A percentile compares a stretch with the other conserved stretches of the same genome.
These are phyloP conservation scores for Melitaea athalia DNA, from an alignment of 2,888 invertebrate genomes.

Conservation along the genomic window DNA sequence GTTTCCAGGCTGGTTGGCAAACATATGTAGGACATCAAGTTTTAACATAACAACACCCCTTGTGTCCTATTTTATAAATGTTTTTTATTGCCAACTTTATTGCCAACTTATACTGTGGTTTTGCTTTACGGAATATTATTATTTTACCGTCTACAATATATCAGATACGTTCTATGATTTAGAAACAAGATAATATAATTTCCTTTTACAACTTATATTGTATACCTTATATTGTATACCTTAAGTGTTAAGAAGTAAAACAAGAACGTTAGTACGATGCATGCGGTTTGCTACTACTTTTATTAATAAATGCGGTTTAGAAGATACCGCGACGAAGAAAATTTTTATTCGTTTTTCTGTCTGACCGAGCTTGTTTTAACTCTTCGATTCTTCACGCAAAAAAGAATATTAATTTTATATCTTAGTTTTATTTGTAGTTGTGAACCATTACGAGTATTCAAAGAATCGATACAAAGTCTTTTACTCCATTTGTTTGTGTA, in stretches of 20 bases:
- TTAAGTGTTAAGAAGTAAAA: neutral
- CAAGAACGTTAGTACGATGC: neutral
- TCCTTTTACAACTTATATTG: neutral
- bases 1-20: constrained; percentile 62
- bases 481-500: constrained; percentile 31
- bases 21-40: constrained; percentile 64
- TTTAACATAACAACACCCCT: constrained; percentile 54
- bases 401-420: constrained; percentile 28
- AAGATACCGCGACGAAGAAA: neutral
- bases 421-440: constrained; percentile 32
- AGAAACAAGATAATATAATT: neutral
- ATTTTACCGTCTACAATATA: neutral
- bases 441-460: constrained; percentile 15
- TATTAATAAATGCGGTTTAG: constrained; percentile 5
- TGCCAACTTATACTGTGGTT: constrained; percentile 24
- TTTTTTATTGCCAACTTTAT: constrained; percentile 37
- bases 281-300: neutral
- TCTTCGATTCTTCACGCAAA: constrained; percentile 10
- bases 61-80: constrained; percentile 52
- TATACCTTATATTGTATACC: neutral
- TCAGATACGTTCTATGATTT: neutral
- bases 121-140: neutral
- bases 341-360: constrained; percentile 3
- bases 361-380: constrained; percentile 4
- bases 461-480: constrained; percentile 27